phyloP scores from a whole-genome alignment of 2,113 vertebrate species.

The Pseudopipra pipra region DNA sequence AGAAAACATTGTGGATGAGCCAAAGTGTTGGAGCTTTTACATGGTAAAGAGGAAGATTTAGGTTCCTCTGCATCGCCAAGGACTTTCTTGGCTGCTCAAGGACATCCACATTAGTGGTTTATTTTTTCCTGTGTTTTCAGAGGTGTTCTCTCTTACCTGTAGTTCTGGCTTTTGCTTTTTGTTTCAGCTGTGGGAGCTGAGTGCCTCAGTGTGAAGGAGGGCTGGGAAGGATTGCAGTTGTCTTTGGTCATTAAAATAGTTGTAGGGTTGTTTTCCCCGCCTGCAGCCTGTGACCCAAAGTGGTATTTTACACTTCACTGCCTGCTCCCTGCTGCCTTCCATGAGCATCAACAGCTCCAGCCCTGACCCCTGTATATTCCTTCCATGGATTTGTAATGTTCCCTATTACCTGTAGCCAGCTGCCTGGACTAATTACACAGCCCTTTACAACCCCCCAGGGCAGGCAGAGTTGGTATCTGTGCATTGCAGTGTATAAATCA shows the following conservation, averaged over 20 bases:
- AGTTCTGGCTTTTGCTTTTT: not conserved
- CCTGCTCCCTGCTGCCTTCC: not conserved
- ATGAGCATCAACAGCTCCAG: not conserved
- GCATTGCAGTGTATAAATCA: not conserved
- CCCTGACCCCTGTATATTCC: not conserved
- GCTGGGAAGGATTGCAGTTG: not conserved
- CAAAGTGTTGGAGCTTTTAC: not conserved
- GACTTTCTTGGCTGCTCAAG: not conserved
- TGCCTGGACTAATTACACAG: not conserved
- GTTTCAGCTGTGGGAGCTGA: not conserved
- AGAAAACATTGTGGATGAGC: rapidly evolving
- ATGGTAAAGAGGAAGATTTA: not conserved
- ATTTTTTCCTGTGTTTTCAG: not conserved
- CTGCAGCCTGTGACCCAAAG: not conserved
- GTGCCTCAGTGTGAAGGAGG: rapidly evolving
- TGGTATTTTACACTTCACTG: not conserved
- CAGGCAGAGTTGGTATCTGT: not conserved
- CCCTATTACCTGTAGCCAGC: not conserved
- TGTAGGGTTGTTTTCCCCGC: not conserved
- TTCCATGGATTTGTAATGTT: not conserved
- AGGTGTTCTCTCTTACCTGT: not conserved
- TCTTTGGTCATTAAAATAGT: not conserved
- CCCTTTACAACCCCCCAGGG: not conserved
- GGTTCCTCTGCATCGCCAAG: not conserved
- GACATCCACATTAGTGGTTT: not conserved